A percentile compares a stretch with the other conserved stretches of the same genome.
Conservation (phyloP, 1,140 invertebrate genomes). For the Atta texana region DNA sequence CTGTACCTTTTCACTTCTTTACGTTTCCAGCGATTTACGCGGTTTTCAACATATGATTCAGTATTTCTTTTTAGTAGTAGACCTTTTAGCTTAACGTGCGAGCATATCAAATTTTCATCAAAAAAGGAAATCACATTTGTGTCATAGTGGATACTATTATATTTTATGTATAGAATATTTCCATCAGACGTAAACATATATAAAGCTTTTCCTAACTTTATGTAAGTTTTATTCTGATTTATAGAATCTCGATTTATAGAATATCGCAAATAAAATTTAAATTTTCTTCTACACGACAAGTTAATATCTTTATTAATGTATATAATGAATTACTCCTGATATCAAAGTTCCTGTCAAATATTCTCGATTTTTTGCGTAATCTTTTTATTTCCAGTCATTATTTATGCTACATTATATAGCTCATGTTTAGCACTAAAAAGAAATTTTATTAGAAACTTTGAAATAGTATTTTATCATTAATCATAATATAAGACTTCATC, state of each 20-base stretch:
- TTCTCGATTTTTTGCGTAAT: background rate
- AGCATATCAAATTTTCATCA: background rate
- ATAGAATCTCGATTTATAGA: background rate
- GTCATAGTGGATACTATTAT: background rate
- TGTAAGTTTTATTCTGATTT: background rate
- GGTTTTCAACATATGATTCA: conserved; percentile 15
- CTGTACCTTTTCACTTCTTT: conserved; percentile 33
- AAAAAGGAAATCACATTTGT: background rate
- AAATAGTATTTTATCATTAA: background rate
- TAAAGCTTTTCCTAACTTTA: background rate
- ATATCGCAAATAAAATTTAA: no score
- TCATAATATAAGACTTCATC: conserved; percentile 8
- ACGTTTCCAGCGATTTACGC: background rate
- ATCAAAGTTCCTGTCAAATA: background rate
- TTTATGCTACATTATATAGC: background rate
- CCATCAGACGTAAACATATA: background rate
- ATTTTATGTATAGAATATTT: background rate
- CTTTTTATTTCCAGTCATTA: background rate
- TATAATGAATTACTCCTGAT: background rate
- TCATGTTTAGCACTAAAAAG: background rate
- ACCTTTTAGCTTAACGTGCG: conserved; percentile 30
- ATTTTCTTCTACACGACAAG: background rate
- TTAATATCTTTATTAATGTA: background rate
- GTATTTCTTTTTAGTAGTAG: no score
- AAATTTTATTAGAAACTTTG: background rate